Evolutionary conservation across 2,888 invertebrate genomes (phyloP).

Genomic region (Keiferia lycopersicella): DNA sequence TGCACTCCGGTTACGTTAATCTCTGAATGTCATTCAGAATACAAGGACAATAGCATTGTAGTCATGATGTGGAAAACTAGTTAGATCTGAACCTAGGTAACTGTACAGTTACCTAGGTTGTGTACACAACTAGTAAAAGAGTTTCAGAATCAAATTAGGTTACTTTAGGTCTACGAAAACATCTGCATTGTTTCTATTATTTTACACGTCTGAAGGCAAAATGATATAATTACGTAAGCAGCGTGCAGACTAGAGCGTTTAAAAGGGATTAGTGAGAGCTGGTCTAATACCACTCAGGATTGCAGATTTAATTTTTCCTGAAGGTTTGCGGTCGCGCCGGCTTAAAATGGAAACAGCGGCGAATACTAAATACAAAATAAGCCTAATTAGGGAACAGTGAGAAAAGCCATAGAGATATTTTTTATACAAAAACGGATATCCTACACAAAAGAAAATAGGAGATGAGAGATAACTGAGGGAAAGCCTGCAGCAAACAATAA

Average conservation of each 20-base stretch:
- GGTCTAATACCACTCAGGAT: conserved; percentile 42
- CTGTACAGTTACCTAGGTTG: too few species aligned
- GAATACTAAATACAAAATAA: conserved; percentile 28
- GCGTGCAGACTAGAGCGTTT: conserved; percentile 38
- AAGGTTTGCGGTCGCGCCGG: conserved; percentile 41
- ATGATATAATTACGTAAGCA: conserved; percentile 28
- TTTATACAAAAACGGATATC: not conserved
- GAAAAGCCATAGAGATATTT: not conserved
- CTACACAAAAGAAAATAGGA: conserved; percentile 12
- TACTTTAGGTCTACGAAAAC: too few species aligned
- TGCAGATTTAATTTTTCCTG: conserved; percentile 51
- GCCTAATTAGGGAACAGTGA: conserved; percentile 1
- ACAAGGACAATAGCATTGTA: conserved; percentile 21
- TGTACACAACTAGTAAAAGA: not conserved
- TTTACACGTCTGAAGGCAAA: not conserved
- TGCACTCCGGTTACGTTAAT: conserved; percentile 45
- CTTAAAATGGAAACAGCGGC: conserved; percentile 44
- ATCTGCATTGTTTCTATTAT: not conserved
- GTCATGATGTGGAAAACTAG: not conserved
- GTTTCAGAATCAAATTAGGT: not conserved
- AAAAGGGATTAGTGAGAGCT: conserved; percentile 52
- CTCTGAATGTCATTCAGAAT: conserved; percentile 23
- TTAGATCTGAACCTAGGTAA: not conserved
- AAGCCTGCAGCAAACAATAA: conserved; percentile 12
- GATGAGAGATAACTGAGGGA: not conserved